These are phyloP conservation scores for Arremon aurantiirostris DNA, from an alignment of 2,797 vertebrate species.

Conservation along the genomic window DNA sequence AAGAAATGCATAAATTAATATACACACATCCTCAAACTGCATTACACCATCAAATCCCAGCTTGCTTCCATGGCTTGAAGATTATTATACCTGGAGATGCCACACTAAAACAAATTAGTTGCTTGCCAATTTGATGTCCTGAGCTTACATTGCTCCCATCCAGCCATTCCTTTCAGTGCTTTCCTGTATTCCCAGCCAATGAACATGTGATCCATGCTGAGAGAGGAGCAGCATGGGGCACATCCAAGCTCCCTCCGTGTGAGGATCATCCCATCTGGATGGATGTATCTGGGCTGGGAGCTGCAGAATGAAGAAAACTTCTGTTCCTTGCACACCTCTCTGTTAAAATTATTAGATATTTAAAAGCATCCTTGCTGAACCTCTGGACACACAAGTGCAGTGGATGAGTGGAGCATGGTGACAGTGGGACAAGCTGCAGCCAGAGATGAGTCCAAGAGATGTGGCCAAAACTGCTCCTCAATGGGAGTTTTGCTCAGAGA, in stretches of 20 bases:
- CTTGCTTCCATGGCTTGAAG: neutral
- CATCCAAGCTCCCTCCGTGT: accelerated
- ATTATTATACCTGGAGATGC: neutral
- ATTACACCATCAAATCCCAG: neutral
- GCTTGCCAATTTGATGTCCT: neutral
- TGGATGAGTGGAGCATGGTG: neutral
- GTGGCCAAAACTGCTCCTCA: neutral
- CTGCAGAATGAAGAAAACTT: neutral
- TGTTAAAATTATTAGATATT: neutral
- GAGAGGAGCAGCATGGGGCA: neutral
- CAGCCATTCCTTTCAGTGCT: neutral
- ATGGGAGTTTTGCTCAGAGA: neutral
- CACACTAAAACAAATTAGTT: neutral
- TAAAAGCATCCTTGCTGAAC: neutral
- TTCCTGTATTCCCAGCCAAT: neutral
- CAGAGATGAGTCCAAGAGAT: neutral
- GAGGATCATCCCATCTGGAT: neutral
- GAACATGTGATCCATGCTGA: accelerated
- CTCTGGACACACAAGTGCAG: accelerated
- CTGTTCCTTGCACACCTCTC: neutral
- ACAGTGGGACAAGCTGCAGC: neutral
- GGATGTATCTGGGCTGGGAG: neutral
- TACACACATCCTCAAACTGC: neutral
- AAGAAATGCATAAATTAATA: neutral
- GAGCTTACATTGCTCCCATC: accelerated